Conservation (phyloP, 2,797 vertebrate species). For the Hippoglossus hippoglossus region DNA sequence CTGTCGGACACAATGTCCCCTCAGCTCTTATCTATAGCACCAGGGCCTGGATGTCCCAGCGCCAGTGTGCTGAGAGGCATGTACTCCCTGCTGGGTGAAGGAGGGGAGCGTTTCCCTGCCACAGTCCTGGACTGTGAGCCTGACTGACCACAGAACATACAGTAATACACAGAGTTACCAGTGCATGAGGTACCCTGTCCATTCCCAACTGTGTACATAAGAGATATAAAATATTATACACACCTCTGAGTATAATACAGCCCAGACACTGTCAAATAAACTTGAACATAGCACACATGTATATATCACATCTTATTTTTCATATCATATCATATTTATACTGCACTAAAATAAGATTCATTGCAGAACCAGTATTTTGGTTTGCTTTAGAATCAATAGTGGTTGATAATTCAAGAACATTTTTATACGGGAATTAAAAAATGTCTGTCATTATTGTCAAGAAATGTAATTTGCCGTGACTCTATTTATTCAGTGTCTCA, state of each 20-base stretch:
- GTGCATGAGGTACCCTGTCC: slow-evolving; percentile 3
- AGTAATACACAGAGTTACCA: not conserved
- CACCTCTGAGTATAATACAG: not conserved
- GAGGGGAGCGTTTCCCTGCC: slow-evolving; percentile 80
- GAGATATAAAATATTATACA: not conserved
- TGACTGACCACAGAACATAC: slow-evolving; percentile 55
- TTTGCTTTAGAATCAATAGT: not conserved
- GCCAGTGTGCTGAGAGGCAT: slow-evolving; percentile 72
- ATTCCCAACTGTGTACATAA: not conserved
- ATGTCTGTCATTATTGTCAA: not conserved
- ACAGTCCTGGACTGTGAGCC: slow-evolving; percentile 80
- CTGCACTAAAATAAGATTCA: no score
- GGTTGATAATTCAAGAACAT: not conserved
- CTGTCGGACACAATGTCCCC: slow-evolving; percentile 70
- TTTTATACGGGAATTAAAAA: not conserved
- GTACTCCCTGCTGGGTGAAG: slow-evolving; percentile 83
- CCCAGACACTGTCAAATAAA: not conserved
- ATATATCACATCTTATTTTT: not conserved
- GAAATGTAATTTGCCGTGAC: not conserved
- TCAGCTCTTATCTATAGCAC: slow-evolving; percentile 45
- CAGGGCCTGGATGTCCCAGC: slow-evolving; percentile 48
- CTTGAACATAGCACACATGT: not conserved
- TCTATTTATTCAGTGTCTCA: slow-evolving; percentile 24
- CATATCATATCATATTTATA: no score
- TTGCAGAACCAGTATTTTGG: not conserved